phyloP scores from a whole-genome alignment of 2,888 invertebrate genomes.

The Apodemia hepburni region DNA sequence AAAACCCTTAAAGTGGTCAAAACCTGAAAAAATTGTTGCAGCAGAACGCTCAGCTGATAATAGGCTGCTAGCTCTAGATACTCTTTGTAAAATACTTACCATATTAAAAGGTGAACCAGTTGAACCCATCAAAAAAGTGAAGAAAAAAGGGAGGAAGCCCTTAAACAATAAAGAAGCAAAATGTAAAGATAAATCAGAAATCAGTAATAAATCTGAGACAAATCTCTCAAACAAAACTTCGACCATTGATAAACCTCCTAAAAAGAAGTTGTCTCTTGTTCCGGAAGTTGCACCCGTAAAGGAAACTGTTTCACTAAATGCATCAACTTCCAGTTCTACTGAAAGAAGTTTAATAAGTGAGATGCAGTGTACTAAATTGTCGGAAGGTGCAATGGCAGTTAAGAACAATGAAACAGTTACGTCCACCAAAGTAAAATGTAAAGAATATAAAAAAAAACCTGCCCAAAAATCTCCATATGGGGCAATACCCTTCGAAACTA shows the following conservation, averaged over 20 bases:
- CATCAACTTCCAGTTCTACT: neutral
- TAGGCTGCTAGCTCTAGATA: slow-evolving; percentile 43
- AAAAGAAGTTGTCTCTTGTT: neutral
- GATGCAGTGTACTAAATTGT: too few relatives aligned
- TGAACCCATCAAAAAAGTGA: neutral
- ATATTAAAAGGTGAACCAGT: slow-evolving; percentile 34
- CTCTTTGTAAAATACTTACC: slow-evolving; percentile 57
- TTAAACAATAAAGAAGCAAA: neutral
- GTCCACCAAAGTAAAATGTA: neutral
- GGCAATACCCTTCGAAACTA: neutral
- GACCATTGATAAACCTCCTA: neutral
- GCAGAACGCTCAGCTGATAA: slow-evolving; percentile 26
- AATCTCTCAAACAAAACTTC: neutral
- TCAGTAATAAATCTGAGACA: neutral
- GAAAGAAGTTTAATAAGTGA: too few relatives aligned
- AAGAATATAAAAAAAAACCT: neutral
- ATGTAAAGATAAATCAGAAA: neutral
- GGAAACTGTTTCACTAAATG: neutral
- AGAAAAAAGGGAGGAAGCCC: neutral
- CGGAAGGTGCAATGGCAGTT: too few relatives aligned
- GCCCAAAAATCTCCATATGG: neutral
- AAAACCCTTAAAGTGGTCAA: too few relatives aligned
- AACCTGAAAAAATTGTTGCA: neutral
- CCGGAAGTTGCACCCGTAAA: neutral
- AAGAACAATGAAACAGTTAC: neutral